Percentiles rank a stretch among this genome's conserved stretches.
These are phyloP conservation scores for Eilema caniola DNA, from an alignment of 2,888 invertebrate species.

Conservation along the genomic window DNA sequence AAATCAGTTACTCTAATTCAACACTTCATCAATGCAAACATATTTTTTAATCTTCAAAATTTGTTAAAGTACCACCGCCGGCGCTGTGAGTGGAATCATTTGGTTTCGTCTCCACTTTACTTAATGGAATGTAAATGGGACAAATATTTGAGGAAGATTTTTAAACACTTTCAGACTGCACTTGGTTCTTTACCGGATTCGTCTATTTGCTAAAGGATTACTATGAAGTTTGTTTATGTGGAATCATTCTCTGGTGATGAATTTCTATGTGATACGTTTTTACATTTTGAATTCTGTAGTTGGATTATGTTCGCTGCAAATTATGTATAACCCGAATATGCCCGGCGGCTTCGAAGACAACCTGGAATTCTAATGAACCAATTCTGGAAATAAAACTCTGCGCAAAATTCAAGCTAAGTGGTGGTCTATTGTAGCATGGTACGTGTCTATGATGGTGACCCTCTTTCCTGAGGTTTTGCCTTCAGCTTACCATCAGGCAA, in stretches of 20 bases:
- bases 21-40: constrained; percentile 8
- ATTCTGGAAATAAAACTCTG: too few species aligned
- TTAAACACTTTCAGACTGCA: constrained; percentile 33
- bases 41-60: constrained; percentile 18
- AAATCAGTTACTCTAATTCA: background rate
- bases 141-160: constrained; percentile 46
- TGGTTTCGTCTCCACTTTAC: constrained; percentile 24
- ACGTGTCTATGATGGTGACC: too few species aligned
- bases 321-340: background rate
- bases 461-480: too few species aligned
- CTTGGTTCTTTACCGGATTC: constrained; percentile 17
- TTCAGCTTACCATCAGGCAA: too few species aligned
- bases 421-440: too few species aligned
- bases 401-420: too few species aligned
- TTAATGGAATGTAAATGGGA: constrained; percentile 51
- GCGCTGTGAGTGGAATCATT: constrained; percentile 37
- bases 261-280: background rate
- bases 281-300: background rate
- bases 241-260: background rate
- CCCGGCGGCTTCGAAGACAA: too few species aligned
- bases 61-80: constrained; percentile 19
- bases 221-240: constrained; percentile 9
- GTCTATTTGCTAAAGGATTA: constrained; percentile 30
- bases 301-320: background rate
- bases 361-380: too few species aligned